Conservation (phyloP, 1,140 invertebrate species). For the Sitophilus oryzae region DNA sequence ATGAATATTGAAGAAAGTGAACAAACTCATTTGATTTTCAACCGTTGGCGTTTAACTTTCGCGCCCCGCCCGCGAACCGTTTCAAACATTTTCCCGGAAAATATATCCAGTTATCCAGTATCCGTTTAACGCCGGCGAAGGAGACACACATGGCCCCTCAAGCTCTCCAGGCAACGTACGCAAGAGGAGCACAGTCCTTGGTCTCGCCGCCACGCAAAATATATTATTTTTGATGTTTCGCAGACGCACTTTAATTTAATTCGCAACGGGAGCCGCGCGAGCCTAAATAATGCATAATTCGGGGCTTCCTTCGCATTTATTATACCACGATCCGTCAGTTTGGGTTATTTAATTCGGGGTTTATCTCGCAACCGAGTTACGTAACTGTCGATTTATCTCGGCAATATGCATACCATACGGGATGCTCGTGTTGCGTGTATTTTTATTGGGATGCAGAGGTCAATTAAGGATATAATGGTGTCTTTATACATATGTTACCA, state of each 20-base stretch:
- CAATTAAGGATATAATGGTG: too few relatives aligned
- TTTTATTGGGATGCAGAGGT: too few relatives aligned
- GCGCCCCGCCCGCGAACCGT: constrained; percentile 9
- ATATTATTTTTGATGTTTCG: constrained; percentile 41
- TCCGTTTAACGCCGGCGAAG: constrained; percentile 6
- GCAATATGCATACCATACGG: not conserved
- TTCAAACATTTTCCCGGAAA: constrained; percentile 12
- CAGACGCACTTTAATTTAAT: constrained; percentile 43
- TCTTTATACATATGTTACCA: too few relatives aligned
- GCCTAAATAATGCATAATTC: constrained; percentile 42
- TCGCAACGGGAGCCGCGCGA: constrained; percentile 38
- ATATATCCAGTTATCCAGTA: constrained; percentile 19
- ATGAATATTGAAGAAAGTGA: too few relatives aligned
- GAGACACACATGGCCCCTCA: constrained; percentile 38
- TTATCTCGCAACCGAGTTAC: constrained; percentile 7
- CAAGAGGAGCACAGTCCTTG: constrained; percentile 32
- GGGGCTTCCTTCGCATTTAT: constrained; percentile 39
- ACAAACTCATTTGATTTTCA: too few relatives aligned
- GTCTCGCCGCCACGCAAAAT: constrained; percentile 26
- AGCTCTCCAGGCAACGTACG: constrained; percentile 26
- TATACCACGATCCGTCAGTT: constrained; percentile 37
- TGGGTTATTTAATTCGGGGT: constrained; percentile 27
- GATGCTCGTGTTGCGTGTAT: too few relatives aligned
- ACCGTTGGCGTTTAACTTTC: constrained; percentile 9
- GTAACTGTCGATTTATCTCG: constrained; percentile 4